These are phyloP conservation scores for Coelinius sp. DNA, from an alignment of 2,888 invertebrate genomes.

Conservation along the genomic window DNA sequence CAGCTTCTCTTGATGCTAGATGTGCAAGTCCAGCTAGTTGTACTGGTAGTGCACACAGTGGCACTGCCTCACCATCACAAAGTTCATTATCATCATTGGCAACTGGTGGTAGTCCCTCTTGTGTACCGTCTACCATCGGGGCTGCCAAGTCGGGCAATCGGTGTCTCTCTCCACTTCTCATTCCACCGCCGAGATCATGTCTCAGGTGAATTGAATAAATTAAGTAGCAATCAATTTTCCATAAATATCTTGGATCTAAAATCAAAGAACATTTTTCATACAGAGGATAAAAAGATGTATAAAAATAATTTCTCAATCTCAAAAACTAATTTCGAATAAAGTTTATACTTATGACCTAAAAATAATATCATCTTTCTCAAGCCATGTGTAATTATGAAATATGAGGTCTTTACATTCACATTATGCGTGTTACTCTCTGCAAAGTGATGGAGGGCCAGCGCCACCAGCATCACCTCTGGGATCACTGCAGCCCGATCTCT, in stretches of 20 bases:
- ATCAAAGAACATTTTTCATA: too few relatives aligned
- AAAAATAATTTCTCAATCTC: too few relatives aligned
- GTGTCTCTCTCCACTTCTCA: constrained; percentile 83
- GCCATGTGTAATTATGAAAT: not conserved
- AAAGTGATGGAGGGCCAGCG: constrained; percentile 67
- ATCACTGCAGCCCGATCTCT: constrained; percentile 89
- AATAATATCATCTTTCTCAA: not conserved
- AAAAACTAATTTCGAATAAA: too few relatives aligned
- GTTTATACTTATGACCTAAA: too few relatives aligned
- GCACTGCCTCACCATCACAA: constrained; percentile 79
- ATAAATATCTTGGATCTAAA: too few relatives aligned
- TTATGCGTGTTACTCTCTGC: not conserved
- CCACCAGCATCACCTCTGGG: constrained; percentile 79
- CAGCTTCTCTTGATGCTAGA: constrained; percentile 83
- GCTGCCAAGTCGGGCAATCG: constrained; percentile 66
- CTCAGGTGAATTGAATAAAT: constrained; percentile 60
- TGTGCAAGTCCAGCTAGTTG: constrained; percentile 74
- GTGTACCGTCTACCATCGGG: constrained; percentile 58
- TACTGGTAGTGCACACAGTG: constrained; percentile 67
- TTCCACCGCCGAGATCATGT: constrained; percentile 77
- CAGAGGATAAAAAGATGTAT: too few relatives aligned
- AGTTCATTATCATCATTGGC: constrained; percentile 80
- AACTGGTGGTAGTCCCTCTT: constrained; percentile 67
- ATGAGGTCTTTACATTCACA: not conserved
- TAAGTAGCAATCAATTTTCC: not conserved